Evolutionary conservation across 1,140 invertebrate species (phyloP), one percentile per base, ranked within the genome.

Genomic region (Penaeus vannamei): DNA sequence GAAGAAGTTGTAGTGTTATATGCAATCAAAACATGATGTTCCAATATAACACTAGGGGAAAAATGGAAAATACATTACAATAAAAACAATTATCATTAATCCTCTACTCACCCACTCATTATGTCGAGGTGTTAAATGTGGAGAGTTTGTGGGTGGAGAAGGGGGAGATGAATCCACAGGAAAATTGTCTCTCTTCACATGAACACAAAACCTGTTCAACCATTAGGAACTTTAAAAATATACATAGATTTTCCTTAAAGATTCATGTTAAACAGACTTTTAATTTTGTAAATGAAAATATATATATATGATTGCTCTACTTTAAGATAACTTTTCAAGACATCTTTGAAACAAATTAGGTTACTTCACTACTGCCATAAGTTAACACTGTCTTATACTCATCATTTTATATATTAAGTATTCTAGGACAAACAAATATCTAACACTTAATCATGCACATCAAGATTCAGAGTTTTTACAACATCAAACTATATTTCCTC

Each of bases 111-210:
- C 86, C 80, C 88, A 90, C 62, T 83, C 84, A 60, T 86, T 90
- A 20, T 53, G 59, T 19, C 83, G 84, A 62, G 88, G 42, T n/a
- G 12, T 36, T 10, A 69, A 29, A n/a, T 91, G 91, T 32, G 81
- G 81, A 14, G 32, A 46, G 42, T 23, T 62, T 10, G 60, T 23
- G 4, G 61, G 61, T 42, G 32, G 80, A 32, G 81, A 84, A 79
- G 36, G 85, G 85, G 77, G 89, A 92, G 26, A 92, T 81, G 64
- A 92, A 90, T 97, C 96, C 32, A 94, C 92, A 4, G 97, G 97
- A 94, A 96, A 98, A 88, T 95, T 95, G 92, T 98, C 96, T 90
- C 96, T 94, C 84, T 95, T 94, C 46, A 98, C 95, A 77, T 96
- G 95, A 32, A 96, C 96, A 93, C 96, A 97, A 93, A 98, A 97